phyloP scores from a whole-genome alignment of 2,797 vertebrate species.

The Anas georgica region DNA sequence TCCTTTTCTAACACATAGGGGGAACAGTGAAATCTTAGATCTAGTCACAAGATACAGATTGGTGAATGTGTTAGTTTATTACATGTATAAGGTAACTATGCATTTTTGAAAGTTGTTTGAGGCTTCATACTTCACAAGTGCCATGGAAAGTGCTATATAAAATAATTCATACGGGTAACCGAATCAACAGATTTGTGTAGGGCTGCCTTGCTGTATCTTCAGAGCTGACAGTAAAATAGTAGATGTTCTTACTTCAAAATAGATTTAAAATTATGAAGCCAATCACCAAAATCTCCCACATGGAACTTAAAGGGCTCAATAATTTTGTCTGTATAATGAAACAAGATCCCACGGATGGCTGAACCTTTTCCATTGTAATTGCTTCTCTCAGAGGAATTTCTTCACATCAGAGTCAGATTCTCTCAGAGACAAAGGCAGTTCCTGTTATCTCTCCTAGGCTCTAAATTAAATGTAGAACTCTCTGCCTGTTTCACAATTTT shows the following conservation, averaged over 20 bases:
- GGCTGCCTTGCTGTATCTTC: neutral
- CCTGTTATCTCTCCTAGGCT: neutral
- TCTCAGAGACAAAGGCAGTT: neutral
- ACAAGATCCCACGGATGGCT: neutral
- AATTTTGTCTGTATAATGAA: neutral
- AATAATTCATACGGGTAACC: neutral
- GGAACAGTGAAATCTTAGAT: neutral
- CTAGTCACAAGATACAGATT: neutral
- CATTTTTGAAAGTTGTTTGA: neutral
- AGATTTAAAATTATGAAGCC: neutral
- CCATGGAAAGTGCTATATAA: neutral
- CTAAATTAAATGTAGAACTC: neutral
- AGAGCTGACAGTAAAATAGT: neutral
- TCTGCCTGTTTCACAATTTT: neutral
- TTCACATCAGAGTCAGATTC: neutral
- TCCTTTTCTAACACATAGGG: neutral
- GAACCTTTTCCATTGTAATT: neutral
- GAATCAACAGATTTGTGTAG: neutral
- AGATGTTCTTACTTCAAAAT: neutral
- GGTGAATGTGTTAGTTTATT: neutral
- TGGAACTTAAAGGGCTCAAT: neutral
- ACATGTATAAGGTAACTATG: neutral
- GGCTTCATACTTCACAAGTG: neutral
- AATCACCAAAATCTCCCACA: neutral
- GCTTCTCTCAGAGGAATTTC: neutral